Conservation (phyloP, 2,888 invertebrate species). For the Zeuzera pyrina region DNA sequence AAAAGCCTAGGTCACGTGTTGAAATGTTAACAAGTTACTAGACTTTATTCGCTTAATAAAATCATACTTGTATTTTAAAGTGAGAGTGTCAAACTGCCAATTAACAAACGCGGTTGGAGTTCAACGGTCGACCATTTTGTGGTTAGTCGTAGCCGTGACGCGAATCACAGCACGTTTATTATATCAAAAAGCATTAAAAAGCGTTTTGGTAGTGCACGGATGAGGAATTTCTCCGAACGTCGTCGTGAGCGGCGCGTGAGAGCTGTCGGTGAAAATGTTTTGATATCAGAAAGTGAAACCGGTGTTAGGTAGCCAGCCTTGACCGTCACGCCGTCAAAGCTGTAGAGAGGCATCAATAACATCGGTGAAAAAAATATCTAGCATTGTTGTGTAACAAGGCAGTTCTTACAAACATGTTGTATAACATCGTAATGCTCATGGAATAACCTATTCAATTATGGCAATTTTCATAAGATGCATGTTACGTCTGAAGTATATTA, state of each 20-base stretch:
- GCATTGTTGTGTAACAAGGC: conserved; percentile 2
- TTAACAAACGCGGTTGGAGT: conserved; percentile 16
- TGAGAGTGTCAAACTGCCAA: conserved; percentile 1
- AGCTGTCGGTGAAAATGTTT: conserved; percentile 56
- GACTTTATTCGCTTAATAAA: too few relatives aligned
- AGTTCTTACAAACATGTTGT: too few relatives aligned
- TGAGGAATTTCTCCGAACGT: conserved; percentile 14
- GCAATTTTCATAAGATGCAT: too few relatives aligned
- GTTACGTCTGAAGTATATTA: too few relatives aligned
- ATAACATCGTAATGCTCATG: too few relatives aligned
- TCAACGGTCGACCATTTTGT: conserved; percentile 24
- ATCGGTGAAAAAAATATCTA: not conserved
- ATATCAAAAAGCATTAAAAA: not conserved
- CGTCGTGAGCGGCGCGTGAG: conserved; percentile 30
- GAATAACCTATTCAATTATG: too few relatives aligned
- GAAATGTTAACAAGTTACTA: too few relatives aligned
- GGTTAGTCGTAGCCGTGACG: conserved; percentile 16
- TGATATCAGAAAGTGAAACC: conserved; percentile 63
- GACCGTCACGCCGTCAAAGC: conserved; percentile 43
- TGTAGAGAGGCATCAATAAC: conserved; percentile 25
- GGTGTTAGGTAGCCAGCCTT: conserved; percentile 48
- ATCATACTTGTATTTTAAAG: not conserved
- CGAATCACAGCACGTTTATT: not conserved
- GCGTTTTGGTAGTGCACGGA: too few relatives aligned
- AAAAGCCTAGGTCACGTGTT: too few relatives aligned